A percentile compares a stretch with the other conserved stretches of the same genome.
Evolutionary conservation across 2,888 invertebrate species (phyloP).

Genomic region (Lasius platythorax): DNA sequence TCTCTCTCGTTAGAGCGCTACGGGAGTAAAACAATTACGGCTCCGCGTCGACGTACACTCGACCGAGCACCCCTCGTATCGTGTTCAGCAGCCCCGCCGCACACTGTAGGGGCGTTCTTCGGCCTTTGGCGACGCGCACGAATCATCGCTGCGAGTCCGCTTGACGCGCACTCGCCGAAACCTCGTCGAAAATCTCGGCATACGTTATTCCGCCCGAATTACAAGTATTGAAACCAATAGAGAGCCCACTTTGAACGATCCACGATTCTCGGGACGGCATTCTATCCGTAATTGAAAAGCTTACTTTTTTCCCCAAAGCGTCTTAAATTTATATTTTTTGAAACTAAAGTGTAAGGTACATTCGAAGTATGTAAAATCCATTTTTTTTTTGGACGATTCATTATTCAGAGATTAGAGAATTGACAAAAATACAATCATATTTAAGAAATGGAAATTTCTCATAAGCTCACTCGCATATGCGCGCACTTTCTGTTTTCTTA

Average conservation of each 20-base stretch:
- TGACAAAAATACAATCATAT: background rate
- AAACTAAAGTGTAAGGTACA: background rate
- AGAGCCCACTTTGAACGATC: conserved; percentile 12
- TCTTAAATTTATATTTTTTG: background rate
- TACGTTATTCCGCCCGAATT: conserved; percentile 26
- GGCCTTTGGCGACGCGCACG: conserved; percentile 73
- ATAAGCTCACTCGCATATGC: background rate
- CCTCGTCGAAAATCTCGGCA: conserved; percentile 54
- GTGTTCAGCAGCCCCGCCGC: conserved; percentile 65
- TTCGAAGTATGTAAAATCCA: background rate
- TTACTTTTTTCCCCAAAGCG: background rate
- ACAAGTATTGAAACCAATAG: conserved; percentile 12
- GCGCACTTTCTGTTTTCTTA: background rate
- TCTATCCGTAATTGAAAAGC: background rate
- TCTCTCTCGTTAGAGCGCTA: conserved; percentile 73
- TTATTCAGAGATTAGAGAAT: background rate
- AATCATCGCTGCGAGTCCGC: conserved; percentile 56
- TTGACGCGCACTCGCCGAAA: conserved; percentile 54
- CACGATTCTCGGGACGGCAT: background rate
- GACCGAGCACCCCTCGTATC: conserved; percentile 81
- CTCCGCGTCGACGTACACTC: conserved; percentile 83
- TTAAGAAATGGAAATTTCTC: background rate
- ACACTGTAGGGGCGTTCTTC: conserved; percentile 72
- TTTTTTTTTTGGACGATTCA: background rate
- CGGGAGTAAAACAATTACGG: conserved; percentile 85